These are phyloP conservation scores for Rhincodon typus DNA, from an alignment of 2,797 vertebrate species.

Conservation along the genomic window DNA sequence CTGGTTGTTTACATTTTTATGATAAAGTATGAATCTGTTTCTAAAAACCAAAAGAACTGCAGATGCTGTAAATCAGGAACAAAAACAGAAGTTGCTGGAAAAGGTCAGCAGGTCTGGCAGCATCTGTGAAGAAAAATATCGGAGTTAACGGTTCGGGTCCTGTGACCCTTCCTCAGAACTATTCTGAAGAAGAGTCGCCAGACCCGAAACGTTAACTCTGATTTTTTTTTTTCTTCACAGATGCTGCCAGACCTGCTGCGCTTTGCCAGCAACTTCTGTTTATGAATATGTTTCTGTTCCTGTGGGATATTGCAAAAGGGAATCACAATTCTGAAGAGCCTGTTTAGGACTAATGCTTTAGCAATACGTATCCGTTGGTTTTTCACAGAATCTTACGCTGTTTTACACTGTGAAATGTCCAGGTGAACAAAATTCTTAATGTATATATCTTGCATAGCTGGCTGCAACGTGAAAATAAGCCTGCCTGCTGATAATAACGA, in stretches of 20 bases:
- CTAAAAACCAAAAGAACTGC: too few relatives aligned
- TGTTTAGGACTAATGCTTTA: slow-evolving; percentile 25
- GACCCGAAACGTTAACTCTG: too few relatives aligned
- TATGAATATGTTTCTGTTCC: slow-evolving; percentile 35
- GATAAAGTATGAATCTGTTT: slow-evolving; percentile 30
- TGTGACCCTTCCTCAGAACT: too few relatives aligned
- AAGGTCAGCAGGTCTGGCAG: too few relatives aligned
- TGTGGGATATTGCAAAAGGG: neutral
- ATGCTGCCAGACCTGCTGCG: too few relatives aligned
- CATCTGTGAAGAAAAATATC: too few relatives aligned
- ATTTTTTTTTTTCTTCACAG: too few relatives aligned
- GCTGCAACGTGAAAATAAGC: neutral
- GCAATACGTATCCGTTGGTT: neutral
- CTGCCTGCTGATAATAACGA: neutral
- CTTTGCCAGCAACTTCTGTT: too few relatives aligned
- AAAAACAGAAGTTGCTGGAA: too few relatives aligned
- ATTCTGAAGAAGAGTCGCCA: too few relatives aligned
- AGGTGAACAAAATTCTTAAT: neutral
- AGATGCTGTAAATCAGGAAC: too few relatives aligned
- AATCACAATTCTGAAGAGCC: neutral
- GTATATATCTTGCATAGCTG: neutral
- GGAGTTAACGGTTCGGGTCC: too few relatives aligned
- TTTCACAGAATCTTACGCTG: neutral
- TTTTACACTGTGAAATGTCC: neutral
- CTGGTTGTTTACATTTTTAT: neutral